These are phyloP conservation scores for Grallaria varia DNA, from an alignment of 2,113 vertebrate genomes.

Conservation along the genomic window DNA sequence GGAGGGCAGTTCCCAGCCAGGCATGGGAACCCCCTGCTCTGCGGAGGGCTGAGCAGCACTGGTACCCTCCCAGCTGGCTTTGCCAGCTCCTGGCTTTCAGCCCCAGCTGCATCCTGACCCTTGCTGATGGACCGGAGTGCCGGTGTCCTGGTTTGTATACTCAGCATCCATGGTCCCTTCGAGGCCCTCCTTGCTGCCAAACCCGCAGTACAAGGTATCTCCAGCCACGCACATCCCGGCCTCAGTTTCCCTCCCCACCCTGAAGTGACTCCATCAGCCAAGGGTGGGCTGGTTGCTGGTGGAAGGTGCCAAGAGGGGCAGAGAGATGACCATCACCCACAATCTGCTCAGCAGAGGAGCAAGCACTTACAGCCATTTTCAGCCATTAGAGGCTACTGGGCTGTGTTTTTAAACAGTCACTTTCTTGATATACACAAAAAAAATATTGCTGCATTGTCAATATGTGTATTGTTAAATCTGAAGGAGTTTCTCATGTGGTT, in stretches of 20 bases:
- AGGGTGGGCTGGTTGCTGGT: background rate
- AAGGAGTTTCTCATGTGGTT: background rate
- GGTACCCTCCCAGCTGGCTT: rapidly evolving
- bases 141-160: rapidly evolving
- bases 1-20: rapidly evolving
- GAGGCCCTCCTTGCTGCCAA: background rate
- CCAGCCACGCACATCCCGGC: background rate
- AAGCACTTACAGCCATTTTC: background rate
- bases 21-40: background rate
- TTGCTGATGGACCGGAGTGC: background rate
- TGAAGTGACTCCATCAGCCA: rapidly evolving
- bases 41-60: background rate
- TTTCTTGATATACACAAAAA: background rate
- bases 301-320: background rate
- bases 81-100: background rate
- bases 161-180: background rate
- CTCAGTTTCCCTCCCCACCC: background rate
- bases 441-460: background rate
- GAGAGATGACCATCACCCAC: background rate
- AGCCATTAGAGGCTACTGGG: background rate
- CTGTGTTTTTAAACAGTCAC: background rate
- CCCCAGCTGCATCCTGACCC: background rate
- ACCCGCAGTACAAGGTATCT: background rate
- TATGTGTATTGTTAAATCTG: background rate
- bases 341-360: background rate